Percentiles rank a stretch among this genome's conserved stretches.
phyloP scores from a whole-genome alignment of 1,140 invertebrate genomes.

The Drosophila ironensis region DNA sequence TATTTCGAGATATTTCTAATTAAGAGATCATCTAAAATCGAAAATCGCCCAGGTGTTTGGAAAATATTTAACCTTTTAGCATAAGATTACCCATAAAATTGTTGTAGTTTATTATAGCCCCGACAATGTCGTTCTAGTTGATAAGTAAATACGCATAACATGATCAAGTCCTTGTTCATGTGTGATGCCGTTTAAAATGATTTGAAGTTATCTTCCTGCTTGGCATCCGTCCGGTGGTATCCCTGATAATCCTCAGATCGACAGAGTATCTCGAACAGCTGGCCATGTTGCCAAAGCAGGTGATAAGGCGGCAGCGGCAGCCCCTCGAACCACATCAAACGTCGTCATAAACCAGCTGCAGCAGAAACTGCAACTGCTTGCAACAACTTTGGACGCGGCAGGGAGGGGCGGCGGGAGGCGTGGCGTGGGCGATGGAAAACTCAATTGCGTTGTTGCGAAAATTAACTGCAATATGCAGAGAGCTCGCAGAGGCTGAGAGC shows the following conservation, averaged over 20 bases:
- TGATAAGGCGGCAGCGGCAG: constrained; percentile 55
- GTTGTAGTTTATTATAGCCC: no score
- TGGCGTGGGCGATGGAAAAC: constrained; percentile 55
- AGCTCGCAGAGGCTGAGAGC: constrained; percentile 16
- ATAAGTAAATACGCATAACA: no score
- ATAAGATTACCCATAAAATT: no score
- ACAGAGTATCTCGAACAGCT: constrained; percentile 49
- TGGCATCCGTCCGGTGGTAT: not conserved
- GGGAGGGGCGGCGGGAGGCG: constrained; percentile 37
- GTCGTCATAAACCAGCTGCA: constrained; percentile 69
- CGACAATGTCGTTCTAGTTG: no score
- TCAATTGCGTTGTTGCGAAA: constrained; percentile 74
- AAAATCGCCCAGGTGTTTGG: no score
- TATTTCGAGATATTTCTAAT: no score
- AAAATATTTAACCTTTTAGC: no score
- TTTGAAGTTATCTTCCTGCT: not conserved
- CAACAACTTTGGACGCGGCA: not conserved
- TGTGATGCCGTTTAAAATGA: no score
- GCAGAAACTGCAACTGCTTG: constrained; percentile 3
- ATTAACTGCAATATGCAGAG: constrained; percentile 61
- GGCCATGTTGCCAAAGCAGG: constrained; percentile 38
- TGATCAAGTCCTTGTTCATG: no score
- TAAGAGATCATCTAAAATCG: no score
- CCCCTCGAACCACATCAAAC: constrained; percentile 35
- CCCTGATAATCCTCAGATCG: not conserved